A percentile compares a stretch with the other conserved stretches of the same genome.
These are phyloP conservation scores for Thamnophis sirtalis DNA, from an alignment of 2,113 vertebrate species.

Conservation along the genomic window DNA sequence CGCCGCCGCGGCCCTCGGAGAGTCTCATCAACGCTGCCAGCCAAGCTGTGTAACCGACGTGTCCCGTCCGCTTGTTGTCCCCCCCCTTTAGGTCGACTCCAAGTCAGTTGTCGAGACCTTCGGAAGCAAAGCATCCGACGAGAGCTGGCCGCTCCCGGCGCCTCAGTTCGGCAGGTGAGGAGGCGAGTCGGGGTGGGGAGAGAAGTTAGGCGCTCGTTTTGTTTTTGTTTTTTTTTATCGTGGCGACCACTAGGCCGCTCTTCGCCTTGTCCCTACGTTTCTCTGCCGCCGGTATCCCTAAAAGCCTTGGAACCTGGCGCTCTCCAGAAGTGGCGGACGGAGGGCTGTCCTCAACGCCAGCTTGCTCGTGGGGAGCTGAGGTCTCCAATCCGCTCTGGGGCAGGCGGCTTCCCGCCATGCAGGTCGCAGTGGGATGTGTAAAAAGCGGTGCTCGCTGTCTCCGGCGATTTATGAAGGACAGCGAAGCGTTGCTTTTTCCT, in stretches of 20 bases:
- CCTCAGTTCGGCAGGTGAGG: constrained; percentile 42
- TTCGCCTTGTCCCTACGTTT: background rate
- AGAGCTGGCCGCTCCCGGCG: background rate
- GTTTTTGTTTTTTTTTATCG: background rate
- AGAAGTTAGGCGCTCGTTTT: background rate
- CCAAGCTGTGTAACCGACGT: constrained; percentile 19
- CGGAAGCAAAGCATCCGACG: background rate
- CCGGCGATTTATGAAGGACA: background rate
- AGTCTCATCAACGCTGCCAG: constrained; percentile 36
- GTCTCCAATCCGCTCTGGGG: background rate
- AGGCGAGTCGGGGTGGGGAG: background rate
- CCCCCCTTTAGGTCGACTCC: background rate
- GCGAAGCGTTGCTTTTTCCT: background rate
- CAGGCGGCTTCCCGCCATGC: background rate
- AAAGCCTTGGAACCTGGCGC: background rate
- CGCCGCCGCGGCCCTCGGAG: background rate
- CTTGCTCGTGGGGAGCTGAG: background rate
- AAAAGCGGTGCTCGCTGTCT: background rate
- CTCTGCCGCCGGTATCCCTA: background rate
- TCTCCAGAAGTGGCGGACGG: background rate
- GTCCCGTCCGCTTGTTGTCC: background rate
- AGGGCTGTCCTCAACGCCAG: background rate
- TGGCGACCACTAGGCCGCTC: background rate
- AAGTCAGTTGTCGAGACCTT: background rate
- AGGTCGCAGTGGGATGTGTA: background rate